These are phyloP conservation scores for Crocodylus rhombifer DNA, from an alignment of 2,797 vertebrate species.

Conservation along the genomic window DNA sequence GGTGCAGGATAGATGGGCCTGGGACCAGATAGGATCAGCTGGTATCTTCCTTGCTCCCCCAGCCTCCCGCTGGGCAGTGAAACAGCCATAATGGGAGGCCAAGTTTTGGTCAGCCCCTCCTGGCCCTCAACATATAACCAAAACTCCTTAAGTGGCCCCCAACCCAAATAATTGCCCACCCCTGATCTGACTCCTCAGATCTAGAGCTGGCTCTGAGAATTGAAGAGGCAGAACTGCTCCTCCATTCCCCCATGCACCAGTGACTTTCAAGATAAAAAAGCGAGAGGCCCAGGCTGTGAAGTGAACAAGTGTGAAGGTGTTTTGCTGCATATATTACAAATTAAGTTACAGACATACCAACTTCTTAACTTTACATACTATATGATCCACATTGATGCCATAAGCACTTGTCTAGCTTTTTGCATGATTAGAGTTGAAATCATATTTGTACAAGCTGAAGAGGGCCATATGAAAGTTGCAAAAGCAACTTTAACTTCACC, in stretches of 20 bases:
- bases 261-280: not conserved
- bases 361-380: not conserved
- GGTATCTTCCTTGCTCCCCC: too few species aligned
- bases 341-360: not conserved
- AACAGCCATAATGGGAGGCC: too few species aligned
- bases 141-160: not conserved
- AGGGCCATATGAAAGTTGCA: not conserved
- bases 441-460: not conserved
- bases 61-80: too few species aligned
- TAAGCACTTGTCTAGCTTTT: not conserved
- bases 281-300: not conserved
- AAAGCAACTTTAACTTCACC: not conserved
- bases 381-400: not conserved
- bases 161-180: too few species aligned
- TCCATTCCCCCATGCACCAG: not conserved
- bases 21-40: too few species aligned
- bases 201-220: not conserved
- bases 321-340: not conserved
- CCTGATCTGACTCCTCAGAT: not conserved
- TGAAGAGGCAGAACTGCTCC: not conserved
- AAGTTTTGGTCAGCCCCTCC: too few species aligned
- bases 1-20: too few species aligned
- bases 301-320: not conserved
- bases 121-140: too few species aligned
- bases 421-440: not conserved